Conservation (phyloP, 2,888 invertebrate genomes). For the Buathra laborator region DNA sequence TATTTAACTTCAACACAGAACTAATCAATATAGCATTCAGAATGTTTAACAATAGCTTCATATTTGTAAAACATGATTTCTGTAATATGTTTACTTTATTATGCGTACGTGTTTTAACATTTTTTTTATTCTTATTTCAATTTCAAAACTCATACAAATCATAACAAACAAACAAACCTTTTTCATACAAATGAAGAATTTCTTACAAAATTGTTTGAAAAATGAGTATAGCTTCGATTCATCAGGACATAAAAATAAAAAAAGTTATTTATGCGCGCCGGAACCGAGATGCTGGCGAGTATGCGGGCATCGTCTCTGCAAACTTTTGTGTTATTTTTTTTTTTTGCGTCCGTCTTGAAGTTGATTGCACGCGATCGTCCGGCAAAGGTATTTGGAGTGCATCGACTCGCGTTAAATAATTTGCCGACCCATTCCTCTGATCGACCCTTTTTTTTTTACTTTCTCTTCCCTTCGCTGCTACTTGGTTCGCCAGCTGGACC, state of each 20-base stretch:
- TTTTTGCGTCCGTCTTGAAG: slow-evolving; percentile 28
- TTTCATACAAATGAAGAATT: too few species aligned
- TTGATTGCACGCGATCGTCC: slow-evolving; percentile 57
- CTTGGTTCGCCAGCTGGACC: neutral
- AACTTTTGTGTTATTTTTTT: slow-evolving; percentile 2
- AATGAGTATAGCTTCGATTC: neutral
- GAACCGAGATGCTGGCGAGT: neutral
- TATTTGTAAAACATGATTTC: too few species aligned
- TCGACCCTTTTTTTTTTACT: slow-evolving; percentile 20
- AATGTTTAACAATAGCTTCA: too few species aligned
- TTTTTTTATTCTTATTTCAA: too few species aligned
- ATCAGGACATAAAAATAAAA: neutral
- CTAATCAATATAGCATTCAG: too few species aligned
- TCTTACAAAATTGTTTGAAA: too few species aligned
- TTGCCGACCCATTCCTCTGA: slow-evolving; percentile 22
- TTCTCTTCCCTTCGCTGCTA: slow-evolving; percentile 26
- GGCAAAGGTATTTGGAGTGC: slow-evolving; percentile 51
- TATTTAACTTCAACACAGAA: too few species aligned
- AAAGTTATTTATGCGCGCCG: neutral
- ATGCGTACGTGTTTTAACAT: too few species aligned
- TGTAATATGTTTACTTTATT: too few species aligned
- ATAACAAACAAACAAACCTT: too few species aligned
- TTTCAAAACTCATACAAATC: too few species aligned
- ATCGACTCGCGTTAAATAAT: slow-evolving; percentile 51
- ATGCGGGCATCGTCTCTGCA: slow-evolving; percentile 17